phyloP scores from a whole-genome alignment of 1,140 invertebrate genomes.

The Drosophila prosaltans region DNA sequence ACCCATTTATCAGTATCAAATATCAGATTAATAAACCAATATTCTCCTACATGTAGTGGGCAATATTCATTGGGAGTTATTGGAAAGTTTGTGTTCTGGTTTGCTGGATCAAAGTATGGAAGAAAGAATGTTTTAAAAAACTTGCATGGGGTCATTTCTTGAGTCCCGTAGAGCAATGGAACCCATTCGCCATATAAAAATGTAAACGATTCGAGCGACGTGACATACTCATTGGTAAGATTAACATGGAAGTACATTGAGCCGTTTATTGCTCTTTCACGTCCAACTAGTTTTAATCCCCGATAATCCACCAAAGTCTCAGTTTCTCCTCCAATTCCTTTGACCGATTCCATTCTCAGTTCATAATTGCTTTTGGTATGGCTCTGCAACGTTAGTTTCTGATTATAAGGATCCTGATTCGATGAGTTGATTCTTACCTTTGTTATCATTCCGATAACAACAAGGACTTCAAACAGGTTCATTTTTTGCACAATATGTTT shows the following conservation, averaged over 20 bases:
- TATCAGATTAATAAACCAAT: background rate
- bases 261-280: background rate
- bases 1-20: background rate
- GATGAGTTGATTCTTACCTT: background rate
- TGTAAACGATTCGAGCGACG: background rate
- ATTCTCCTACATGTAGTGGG: background rate
- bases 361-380: background rate
- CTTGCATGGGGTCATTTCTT: background rate
- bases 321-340: background rate
- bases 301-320: background rate
- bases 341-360: background rate
- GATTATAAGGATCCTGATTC: background rate
- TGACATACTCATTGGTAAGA: background rate
- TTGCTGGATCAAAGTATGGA: background rate
- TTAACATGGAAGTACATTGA: background rate
- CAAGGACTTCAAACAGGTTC: background rate
- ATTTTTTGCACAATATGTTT: too few species aligned
- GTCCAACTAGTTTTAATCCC: background rate
- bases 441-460: background rate
- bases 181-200: background rate
- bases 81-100: background rate
- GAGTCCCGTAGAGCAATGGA: background rate
- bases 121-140: background rate
- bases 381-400: background rate
- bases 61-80: background rate